Base-by-base conservation (phyloP, 2,113 vertebrate genomes). In the Cynocephalus volans region DNA sequence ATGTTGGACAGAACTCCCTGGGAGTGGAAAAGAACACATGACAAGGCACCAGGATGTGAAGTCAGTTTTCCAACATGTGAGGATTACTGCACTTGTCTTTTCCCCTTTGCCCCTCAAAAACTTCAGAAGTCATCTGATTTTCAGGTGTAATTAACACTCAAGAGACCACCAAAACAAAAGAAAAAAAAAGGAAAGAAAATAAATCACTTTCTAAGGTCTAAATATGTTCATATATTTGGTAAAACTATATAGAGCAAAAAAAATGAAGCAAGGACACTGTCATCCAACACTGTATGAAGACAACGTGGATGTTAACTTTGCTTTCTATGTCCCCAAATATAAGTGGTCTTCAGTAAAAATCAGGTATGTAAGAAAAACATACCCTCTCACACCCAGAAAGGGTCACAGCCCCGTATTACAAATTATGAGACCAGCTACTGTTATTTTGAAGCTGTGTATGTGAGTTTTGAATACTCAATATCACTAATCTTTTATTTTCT, bases 1-100 rank as follows among this genome's bases (percentile, higher is more conserved):
- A 99, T 99, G 98, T 99, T 99, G 97, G 99, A 99, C 56, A 99
- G 98, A 87, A 99, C 99, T 19, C 99, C 99, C 99, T 99, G 81
- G 89, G 86, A 94, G 93, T 81, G 3, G 93, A 95, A 97, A 64
- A 90, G 72, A 79, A 70, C 75, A 95, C 45, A 85, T 8, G 23
- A 83, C 23, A 67, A 41, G 50, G 64, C 8, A 13, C 36, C 8
- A 4, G 79, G 75, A 33, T 10, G 9, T 12, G 1, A 33, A 8
- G 76, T 67, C 24, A 75, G 81, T 67, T 69, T 83, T 58, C 41
- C 14, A 28, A 23, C 14, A 23, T 12, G 28, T 9, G 19, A 75
- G 45, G 11, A 50, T 48, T 11, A 33, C 0, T 2, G 14, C 54
- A 2, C 0, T 24, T n/a, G 85, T 15, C 65, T 26, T n/a, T 54